Evolutionary conservation across 1,140 invertebrate genomes (phyloP), one percentile per base, ranked within the genome.

Genomic region (Luehdorfia chinensis): DNA sequence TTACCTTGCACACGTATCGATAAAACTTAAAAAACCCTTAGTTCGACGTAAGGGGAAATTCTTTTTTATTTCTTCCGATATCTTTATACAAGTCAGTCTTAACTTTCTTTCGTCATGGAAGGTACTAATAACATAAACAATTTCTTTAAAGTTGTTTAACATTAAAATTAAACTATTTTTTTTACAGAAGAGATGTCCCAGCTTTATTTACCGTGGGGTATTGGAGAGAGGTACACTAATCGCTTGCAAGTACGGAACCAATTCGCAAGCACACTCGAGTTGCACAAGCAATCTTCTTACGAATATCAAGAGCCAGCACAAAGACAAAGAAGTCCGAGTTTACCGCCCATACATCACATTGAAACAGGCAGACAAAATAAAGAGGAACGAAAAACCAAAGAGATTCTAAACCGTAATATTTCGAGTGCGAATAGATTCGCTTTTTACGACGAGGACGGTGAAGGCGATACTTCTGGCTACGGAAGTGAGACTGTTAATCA

Each of bases 381-480:
- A 50, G 75, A 80, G 18, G 73, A 72, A 11, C 75, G 59, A 30
- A 66, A 55, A 51, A 48, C 45, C 19, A 65, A 74, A 56, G 62
- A 64, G 14, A 56, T 66, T 11, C 28, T 77, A 15, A 84, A 87
- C 46, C 57, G 79, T 27, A 84, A 85, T 34, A 66, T 78, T 45
- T 68, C 76, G 0, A 77, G 72, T 52, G 73, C 84, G 45, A 81
- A 87, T 47, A 63, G 83, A 51, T 83, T 87, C 27, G 61, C 83
- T 2, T 85, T 85, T 57, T 85, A 86, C 33, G 85, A 87, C 47
- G 89, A 91, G 55, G 91, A 91, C 47, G 89, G 89, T 13, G 92
- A 90, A 66, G 90, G 90, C 0, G 90, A 93, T 51, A 93, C 92
- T 47, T 93, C 92, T 15, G 92, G 92, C 9, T 93, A 93, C 64